These are phyloP conservation scores for Epinephelus lanceolatus DNA, from an alignment of 2,113 vertebrate genomes.

Conservation along the genomic window DNA sequence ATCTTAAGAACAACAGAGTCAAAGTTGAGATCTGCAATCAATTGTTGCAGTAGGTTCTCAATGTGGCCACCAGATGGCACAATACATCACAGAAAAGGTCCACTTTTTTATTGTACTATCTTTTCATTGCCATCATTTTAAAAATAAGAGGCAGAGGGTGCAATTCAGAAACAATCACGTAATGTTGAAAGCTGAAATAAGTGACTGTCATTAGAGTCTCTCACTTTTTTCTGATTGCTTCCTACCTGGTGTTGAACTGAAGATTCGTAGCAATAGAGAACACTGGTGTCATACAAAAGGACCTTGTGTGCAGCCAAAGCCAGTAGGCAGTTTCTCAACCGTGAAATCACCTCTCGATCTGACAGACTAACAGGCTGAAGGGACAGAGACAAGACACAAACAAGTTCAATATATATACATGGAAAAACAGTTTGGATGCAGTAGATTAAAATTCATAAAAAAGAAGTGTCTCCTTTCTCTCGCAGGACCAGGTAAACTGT, in stretches of 20 bases:
- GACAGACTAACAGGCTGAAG: constrained; percentile 88
- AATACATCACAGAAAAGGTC: not conserved
- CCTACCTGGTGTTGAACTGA: constrained; percentile 92
- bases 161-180: not conserved
- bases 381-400: constrained; percentile 14
- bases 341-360: constrained; percentile 96
- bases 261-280: constrained; percentile 96
- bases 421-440: not conserved
- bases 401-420: not conserved
- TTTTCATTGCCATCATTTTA: not conserved
- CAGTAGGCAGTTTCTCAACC: constrained; percentile 94
- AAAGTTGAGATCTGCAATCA: constrained; percentile 17
- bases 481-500: too few relatives aligned
- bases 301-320: constrained; percentile 90
- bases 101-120: not conserved
- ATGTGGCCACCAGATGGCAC: constrained; percentile 56
- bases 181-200: not conserved
- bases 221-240: not conserved
- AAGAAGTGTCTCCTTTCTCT: not conserved
- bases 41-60: constrained; percentile 1
- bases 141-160: not conserved
- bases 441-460: not conserved
- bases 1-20: constrained; percentile 7
- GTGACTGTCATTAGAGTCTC: not conserved
- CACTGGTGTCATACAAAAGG: constrained; percentile 94